phyloP scores from a whole-genome alignment of 2,888 invertebrate genomes.

The Sinhomidia bicolor region DNA sequence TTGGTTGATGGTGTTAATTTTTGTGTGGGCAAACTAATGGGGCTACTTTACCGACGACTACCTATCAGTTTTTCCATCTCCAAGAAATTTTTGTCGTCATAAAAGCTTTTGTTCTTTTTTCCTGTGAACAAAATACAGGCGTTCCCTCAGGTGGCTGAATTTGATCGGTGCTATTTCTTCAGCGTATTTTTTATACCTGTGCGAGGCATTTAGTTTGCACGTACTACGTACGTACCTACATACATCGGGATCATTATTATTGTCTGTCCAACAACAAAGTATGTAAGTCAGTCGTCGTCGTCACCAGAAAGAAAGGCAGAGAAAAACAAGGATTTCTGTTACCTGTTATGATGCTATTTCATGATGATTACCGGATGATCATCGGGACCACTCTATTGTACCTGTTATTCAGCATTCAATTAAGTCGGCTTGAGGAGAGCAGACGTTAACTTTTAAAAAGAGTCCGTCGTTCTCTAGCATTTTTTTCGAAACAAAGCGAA shows the following conservation, averaged over 20 bases:
- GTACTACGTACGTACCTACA: not conserved
- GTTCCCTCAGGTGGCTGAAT: slow-evolving; percentile 31
- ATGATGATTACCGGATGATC: slow-evolving; percentile 51
- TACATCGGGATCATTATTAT: not conserved
- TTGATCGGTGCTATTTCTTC: slow-evolving; percentile 32
- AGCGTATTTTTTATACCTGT: slow-evolving; percentile 15
- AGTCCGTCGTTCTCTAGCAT: slow-evolving; percentile 5
- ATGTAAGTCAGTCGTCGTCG: slow-evolving; percentile 38
- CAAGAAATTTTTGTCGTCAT: slow-evolving; percentile 22
- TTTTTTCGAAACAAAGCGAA: no score
- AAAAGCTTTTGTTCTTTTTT: slow-evolving; percentile 50
- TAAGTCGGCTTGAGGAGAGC: slow-evolving; percentile 26
- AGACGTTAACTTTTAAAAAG: not conserved
- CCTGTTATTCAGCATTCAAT: slow-evolving; percentile 43
- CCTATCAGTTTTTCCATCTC: not conserved
- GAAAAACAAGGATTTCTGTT: not conserved
- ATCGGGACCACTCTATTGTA: slow-evolving; percentile 30
- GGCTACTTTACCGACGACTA: slow-evolving; percentile 35
- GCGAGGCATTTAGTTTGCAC: not conserved
- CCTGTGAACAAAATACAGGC: slow-evolving; percentile 44
- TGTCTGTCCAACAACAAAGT: not conserved
- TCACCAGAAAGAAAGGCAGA: slow-evolving; percentile 10
- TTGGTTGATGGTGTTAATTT: slow-evolving; percentile 31
- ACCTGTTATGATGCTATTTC: slow-evolving; percentile 37
- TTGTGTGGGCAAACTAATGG: slow-evolving; percentile 26